These are phyloP conservation scores for Euclidia mi DNA, from an alignment of 2,888 invertebrate species.

Conservation along the genomic window DNA sequence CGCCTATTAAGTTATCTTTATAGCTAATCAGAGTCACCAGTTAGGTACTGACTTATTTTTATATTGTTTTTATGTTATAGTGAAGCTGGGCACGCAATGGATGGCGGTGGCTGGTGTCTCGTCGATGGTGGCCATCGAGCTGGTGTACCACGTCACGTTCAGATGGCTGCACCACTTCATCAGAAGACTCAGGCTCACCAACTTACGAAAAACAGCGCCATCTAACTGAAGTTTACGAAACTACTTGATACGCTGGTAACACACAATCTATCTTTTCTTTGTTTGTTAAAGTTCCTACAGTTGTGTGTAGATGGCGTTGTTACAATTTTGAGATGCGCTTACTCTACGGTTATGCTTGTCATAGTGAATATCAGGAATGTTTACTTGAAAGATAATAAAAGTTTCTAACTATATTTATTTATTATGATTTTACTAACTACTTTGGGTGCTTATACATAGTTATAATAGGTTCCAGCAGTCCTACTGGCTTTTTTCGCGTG, in stretches of 20 bases:
- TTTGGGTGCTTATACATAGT: too few relatives aligned
- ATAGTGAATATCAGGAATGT: too few relatives aligned
- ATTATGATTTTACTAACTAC: too few relatives aligned
- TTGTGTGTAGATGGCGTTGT: neutral
- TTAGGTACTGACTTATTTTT: too few relatives aligned
- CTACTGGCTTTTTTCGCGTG: too few relatives aligned
- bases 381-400: too few relatives aligned
- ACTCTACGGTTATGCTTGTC: too few relatives aligned
- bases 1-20: too few relatives aligned
- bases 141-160: conserved; percentile 61
- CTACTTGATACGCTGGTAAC: neutral
- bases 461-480: too few relatives aligned
- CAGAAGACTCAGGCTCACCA: conserved; percentile 34
- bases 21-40: too few relatives aligned
- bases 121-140: conserved; percentile 54
- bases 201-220: conserved; percentile 21
- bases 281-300: neutral
- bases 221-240: conserved; percentile 6
- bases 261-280: neutral
- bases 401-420: too few relatives aligned
- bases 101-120: conserved; percentile 55
- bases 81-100: conserved; percentile 57
- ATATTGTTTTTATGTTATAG: conserved; percentile 27
- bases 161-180: conserved; percentile 59
- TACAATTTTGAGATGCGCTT: too few relatives aligned